Base-by-base conservation (phyloP, 2,888 invertebrate species). In the Pristionchus fissidentatus region DNA sequence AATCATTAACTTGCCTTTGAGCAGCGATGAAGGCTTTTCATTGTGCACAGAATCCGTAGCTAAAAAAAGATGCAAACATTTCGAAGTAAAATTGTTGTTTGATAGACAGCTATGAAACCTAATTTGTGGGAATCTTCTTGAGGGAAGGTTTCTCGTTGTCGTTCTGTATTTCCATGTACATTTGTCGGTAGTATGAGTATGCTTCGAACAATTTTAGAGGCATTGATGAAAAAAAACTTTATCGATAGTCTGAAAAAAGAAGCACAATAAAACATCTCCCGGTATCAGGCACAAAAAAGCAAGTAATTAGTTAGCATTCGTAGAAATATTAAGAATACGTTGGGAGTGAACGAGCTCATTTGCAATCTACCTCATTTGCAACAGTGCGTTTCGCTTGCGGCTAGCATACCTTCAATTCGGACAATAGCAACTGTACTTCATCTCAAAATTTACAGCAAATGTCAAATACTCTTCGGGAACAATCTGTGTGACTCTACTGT, bases 381-480 rank as follows among this genome's bases (percentile, higher is more conserved):
- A 70, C 70, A 70, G 70, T n/a, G 43, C n/a, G 70, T 70, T 41
- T 35, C 38, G 22, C n/a, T 41, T 70, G 41, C 70, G 70, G 26
- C 43, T 41, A 26, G 38, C 26, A 26, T 10, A n/a, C n/a, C n/a
- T n/a, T n/a, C 70, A 70, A 43, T 70, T 66, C 57, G n/a, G 41
- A 15, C 43, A 26, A 3, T 10, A 41, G 43, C 41, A 41, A 70
- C 70, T 70, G 70, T 70, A 70, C 70, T 41, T 41, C 41, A 13
- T 10, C n/a, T n/a, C n/a, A n/a, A n/a, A n/a, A 70, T 70, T 70
- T 70, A 70, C 70, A 70, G 19, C 41, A 70, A n/a, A 43, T 22
- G n/a, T n/a, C n/a, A 1, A 70, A 70, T 70, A 70, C 70, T 70
- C 70, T 70, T 70, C n/a, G n/a, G n/a, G n/a, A n/a, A n/a, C n/a